phyloP scores from a whole-genome alignment of 2,113 vertebrate species.

The Saimiri boliviensis region DNA sequence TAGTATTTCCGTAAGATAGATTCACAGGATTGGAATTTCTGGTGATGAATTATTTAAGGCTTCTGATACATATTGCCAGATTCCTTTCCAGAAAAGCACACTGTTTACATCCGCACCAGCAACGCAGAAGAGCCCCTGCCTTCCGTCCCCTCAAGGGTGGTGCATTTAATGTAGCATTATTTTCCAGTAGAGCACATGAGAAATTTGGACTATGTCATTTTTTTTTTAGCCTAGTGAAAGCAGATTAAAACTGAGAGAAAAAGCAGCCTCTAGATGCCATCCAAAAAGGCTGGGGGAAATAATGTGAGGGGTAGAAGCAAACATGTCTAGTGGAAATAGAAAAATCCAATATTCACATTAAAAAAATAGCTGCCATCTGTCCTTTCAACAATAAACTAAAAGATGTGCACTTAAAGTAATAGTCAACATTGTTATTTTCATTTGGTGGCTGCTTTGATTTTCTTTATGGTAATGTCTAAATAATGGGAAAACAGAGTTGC shows the following conservation, averaged over 20 bases:
- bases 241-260: slow-evolving; percentile 23
- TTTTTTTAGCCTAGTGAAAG: not conserved
- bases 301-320: not conserved
- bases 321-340: slow-evolving; percentile 27
- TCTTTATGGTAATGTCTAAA: slow-evolving; percentile 47
- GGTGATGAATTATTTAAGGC: not conserved
- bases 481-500: slow-evolving; percentile 42
- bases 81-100: not conserved
- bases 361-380: slow-evolving; percentile 36
- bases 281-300: not conserved
- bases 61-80: not conserved
- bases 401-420: not conserved
- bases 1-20: not conserved
- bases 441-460: slow-evolving; percentile 47
- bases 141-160: not conserved
- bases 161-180: not conserved
- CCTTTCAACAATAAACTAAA: slow-evolving; percentile 29
- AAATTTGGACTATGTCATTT: not conserved
- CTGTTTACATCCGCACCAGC: not conserved
- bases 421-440: slow-evolving; percentile 35
- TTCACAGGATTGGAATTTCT: not conserved
- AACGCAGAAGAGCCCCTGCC: not conserved
- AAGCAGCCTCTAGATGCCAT: not conserved
- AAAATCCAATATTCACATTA: slow-evolving; percentile 5
- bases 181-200: not conserved